Conservation (phyloP, 1,140 invertebrate species). For the Asbolus verrucosus region DNA sequence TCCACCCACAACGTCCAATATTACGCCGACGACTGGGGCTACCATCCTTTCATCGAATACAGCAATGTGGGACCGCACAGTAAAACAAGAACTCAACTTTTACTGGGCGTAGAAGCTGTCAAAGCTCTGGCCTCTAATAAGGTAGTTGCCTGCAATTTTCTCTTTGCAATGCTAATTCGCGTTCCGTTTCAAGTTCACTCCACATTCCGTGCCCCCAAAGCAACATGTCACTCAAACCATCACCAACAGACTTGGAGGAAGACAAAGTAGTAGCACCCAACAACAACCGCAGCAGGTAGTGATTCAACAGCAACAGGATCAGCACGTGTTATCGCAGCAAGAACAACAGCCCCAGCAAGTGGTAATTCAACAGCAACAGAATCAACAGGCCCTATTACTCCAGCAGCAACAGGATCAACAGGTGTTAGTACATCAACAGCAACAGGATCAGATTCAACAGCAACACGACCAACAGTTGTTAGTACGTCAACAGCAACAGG, state of each 20-base stretch:
- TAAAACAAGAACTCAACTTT: conserved; percentile 66
- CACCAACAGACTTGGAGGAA: conserved; percentile 4
- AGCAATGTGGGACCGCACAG: conserved; percentile 64
- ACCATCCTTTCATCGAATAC: conserved; percentile 73
- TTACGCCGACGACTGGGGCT: conserved; percentile 72
- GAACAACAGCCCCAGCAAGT: conserved; percentile 28
- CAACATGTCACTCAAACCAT: conserved; percentile 36
- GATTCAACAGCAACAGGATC: no score
- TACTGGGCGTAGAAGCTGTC: conserved; percentile 70
- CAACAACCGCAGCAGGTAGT: conserved; percentile 47
- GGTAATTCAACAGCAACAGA: conserved; percentile 60
- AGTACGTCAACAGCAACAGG: conserved; percentile 15
- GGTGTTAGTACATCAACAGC: conserved; percentile 53
- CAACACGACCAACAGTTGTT: conserved; percentile 38
- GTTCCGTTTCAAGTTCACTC: conserved; percentile 29
- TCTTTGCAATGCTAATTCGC: not conserved
- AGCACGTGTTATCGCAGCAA: no score
- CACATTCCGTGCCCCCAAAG: conserved; percentile 4
- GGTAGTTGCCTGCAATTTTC: not conserved
- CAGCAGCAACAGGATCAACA: conserved; percentile 44
- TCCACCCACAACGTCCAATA: conserved; percentile 69
- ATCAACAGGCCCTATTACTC: conserved; percentile 48
- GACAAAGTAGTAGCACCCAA: conserved; percentile 57
- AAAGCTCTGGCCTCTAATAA: conserved; percentile 37
- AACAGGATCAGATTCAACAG: not conserved